Base-by-base conservation (phyloP, 2,888 invertebrate species). In the Agrotis puta region DNA sequence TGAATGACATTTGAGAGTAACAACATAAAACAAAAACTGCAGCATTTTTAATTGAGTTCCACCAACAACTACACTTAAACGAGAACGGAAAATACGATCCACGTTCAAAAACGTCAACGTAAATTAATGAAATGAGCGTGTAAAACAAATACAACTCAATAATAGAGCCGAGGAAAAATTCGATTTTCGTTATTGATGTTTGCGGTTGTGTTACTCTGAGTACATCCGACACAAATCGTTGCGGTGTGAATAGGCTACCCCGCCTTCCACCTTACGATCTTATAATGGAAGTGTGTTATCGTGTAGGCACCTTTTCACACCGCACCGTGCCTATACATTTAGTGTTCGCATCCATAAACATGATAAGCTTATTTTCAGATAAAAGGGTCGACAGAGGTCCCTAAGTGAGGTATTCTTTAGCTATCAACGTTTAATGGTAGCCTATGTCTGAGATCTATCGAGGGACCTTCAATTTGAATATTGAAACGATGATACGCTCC, bases 321-420 rank as follows among this genome's bases (percentile, higher is more conserved):
- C 88, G 84, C 84, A 81, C 77, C 88, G 85, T 87, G 83, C 88
- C 89, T 90, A 92, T 89, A 92, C 88, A 91, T 93, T 93, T 91
- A 93, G 91, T 89, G 84, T 89, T 82, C 92, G 88, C 89, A 90
- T 91, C 90, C 91, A 94, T 94, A 94, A 93, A 94, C 94, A 93
- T 93, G 93, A 94, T 94, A 94, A 94, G 93, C 94, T 93, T 94
- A 94, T 95, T 94, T 92, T 87, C 92, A 92, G 93, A 94, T 94
- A 94, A 94, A 95, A 94, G 94, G 94, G 94, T 94, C 93, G 92
- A 79, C 84, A 85, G 88, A 88, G 92, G 89, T 88, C 90, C 91
- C 89, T 93, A 93, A 94, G 94, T 93, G 93, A 92, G 91, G 93
- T 90, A 94, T 94, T 94, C 93, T 95, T 94, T 93, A 87, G 92